Base-by-base conservation (phyloP, 1,140 invertebrate genomes). In the Trichonephila inaurata region DNA sequence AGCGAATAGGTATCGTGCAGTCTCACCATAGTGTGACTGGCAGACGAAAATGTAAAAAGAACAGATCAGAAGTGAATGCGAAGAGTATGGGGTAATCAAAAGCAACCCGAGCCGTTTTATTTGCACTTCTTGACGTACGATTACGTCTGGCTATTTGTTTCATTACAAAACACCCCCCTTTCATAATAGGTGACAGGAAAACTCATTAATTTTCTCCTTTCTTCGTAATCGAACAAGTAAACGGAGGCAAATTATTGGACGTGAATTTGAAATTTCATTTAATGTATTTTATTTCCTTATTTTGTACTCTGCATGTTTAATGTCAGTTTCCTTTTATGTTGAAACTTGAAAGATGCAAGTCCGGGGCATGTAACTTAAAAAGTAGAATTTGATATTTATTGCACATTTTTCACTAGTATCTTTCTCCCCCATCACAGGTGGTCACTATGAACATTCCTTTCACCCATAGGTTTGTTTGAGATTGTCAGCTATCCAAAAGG, bases 151-250 rank as follows among this genome's bases (percentile, higher is more conserved):
- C 18, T 77, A 2, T n/a, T 40, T 24, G 69, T 40, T 77, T 19
- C 72, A 40, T 40, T 40, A 77, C 33, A 16, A 77, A 77, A n/a
- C n/a, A n/a, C n/a, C 18, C 33, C 28, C 72, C 72, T 77, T 77
- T 77, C 28, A 33, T 40, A 14, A 33, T 40, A 77, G 72, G 33
- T 77, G 72, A 40, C 72, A 77, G 72, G 72, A 18, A 77, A 77
- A 77, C 16, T 33, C 33, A 16, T 77, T 77, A 77, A 77, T 40
- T 77, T 33, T 77, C 33, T 5, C 28, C 28, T 77, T 28, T 6
- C 69, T 77, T 77, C n/a, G 19, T 58, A 58, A 24, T 40, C 51
- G 44, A 83, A 83, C 81, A 51, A 60, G 81, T 77, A 33, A 77
- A 51, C 81, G 81, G 81, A 83, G 24, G 24, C 40, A 44, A 1